These are phyloP conservation scores for Urophycis tenuis DNA, from an alignment of 2,797 vertebrate species.

Conservation along the genomic window DNA sequence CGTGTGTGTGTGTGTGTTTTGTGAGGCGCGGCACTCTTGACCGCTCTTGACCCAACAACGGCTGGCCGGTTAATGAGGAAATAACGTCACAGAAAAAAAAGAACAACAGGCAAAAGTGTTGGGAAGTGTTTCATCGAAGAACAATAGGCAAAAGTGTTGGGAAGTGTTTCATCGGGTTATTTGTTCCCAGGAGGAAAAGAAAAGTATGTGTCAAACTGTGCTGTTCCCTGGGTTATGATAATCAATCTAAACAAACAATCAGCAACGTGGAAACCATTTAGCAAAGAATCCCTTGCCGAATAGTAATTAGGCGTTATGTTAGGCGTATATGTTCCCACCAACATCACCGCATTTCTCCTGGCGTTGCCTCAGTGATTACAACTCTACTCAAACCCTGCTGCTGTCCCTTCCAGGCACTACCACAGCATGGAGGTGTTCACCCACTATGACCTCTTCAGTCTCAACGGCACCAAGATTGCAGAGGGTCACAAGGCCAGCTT, in stretches of 20 bases:
- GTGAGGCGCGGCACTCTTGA: background rate
- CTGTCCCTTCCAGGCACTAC: constrained; percentile 77
- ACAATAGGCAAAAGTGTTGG: background rate
- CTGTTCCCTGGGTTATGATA: background rate
- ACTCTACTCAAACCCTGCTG: background rate
- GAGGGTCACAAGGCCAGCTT: constrained; percentile 98
- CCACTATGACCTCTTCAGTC: constrained; percentile 86
- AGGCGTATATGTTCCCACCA: background rate
- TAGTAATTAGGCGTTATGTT: background rate
- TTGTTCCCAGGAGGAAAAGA: background rate
- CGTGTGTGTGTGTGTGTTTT: background rate
- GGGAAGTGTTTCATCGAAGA: background rate
- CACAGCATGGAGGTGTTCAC: constrained; percentile 98
- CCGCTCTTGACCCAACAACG: too few species aligned
- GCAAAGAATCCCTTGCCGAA: background rate
- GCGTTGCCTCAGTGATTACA: background rate
- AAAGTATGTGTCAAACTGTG: background rate
- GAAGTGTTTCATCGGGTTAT: background rate
- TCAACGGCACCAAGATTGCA: constrained; percentile 89
- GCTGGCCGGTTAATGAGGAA: background rate
- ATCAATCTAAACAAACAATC: background rate
- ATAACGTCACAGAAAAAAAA: background rate
- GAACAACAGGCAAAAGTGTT: background rate
- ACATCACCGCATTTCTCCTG: too few species aligned
- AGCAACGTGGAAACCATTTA: background rate